A percentile compares a stretch with the other conserved stretches of the same genome.
Conservation (phyloP, 2,113 vertebrate genomes). For the Bubo scandiacus region DNA sequence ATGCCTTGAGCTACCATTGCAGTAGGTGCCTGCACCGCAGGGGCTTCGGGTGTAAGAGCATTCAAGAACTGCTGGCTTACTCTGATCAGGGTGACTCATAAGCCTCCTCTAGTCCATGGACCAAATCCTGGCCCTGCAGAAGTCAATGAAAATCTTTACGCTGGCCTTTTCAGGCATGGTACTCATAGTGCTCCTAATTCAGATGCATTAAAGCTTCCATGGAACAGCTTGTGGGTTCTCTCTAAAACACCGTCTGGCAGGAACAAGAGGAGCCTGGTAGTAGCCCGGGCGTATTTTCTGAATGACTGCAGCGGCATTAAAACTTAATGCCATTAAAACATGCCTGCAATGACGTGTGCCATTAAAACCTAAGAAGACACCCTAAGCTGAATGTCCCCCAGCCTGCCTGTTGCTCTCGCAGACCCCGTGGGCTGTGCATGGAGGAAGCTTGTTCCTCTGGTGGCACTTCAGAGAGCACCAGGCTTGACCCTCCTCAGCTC, state of each 20-base stretch:
- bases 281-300: conserved; percentile 47
- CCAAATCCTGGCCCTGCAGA: conserved; percentile 29
- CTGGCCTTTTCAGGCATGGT: background rate
- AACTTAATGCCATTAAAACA: conserved; percentile 60
- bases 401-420: background rate
- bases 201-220: conserved; percentile 32
- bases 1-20: background rate
- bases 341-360: background rate
- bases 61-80: background rate
- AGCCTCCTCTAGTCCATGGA: background rate
- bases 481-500: rapidly evolving
- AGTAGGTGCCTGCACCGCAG: background rate
- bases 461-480: background rate
- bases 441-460: background rate
- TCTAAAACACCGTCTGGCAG: conserved; percentile 47
- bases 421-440: background rate
- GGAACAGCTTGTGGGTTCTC: conserved; percentile 45
- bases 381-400: background rate
- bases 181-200: conserved; percentile 43
- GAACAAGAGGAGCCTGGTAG: background rate
- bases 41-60: background rate
- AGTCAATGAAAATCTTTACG: conserved; percentile 39
- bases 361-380: conserved; percentile 1
- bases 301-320: conserved; percentile 48
- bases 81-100: background rate